Percentiles rank a stretch among this genome's conserved stretches.
Evolutionary conservation across 2,888 invertebrate genomes (phyloP).

Genomic region (Byasa hedistus): DNA sequence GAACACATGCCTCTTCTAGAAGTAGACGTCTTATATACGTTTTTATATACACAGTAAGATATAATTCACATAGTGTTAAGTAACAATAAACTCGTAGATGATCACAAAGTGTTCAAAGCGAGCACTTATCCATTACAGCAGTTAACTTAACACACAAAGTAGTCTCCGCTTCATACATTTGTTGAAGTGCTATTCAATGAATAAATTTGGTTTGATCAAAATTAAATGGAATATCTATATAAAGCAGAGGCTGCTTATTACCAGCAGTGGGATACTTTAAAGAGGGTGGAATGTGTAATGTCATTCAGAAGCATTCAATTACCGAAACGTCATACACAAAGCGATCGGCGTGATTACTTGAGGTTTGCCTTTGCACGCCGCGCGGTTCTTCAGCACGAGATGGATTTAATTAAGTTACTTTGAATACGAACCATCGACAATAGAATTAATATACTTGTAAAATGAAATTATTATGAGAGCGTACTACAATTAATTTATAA

Average conservation of each 20-base stretch:
- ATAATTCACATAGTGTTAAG: no score
- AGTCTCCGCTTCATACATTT: not conserved
- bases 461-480: not conserved
- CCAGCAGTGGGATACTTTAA: not conserved
- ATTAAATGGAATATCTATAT: not conserved
- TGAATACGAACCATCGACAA: not conserved
- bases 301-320: conserved; percentile 29
- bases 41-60: no score
- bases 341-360: conserved; percentile 26
- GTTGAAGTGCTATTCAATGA: not conserved
- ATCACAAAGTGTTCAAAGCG: no score
- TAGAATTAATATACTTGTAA: not conserved
- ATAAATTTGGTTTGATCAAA: not conserved
- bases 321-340: conserved; percentile 28
- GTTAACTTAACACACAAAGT: not conserved
- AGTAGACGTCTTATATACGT: no score
- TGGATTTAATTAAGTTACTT: conserved; percentile 15
- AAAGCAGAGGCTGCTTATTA: conserved; percentile 4
- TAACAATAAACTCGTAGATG: no score
- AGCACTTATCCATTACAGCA: no score
- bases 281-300: conserved; percentile 25
- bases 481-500: not conserved
- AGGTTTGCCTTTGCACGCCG: conserved; percentile 18
- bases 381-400: conserved; percentile 2
- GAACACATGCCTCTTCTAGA: no score